phyloP scores from a whole-genome alignment of 2,888 invertebrate genomes.

The Eristalis intricaria region DNA sequence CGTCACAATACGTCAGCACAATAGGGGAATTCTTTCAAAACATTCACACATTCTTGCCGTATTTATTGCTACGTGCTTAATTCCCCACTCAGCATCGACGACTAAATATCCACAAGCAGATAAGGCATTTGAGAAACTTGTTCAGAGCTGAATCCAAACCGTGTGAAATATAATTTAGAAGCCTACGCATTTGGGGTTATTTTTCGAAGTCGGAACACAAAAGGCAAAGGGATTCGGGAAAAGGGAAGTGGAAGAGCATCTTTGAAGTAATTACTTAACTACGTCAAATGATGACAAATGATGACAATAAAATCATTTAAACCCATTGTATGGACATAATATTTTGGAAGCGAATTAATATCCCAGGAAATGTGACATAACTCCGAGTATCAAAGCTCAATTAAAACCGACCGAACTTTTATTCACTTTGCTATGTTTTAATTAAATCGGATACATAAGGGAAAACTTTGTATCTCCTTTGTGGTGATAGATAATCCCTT shows the following conservation, averaged over 20 bases:
- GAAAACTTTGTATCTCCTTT: neutral
- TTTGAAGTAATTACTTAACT: neutral
- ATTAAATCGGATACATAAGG: slow-evolving; percentile 14
- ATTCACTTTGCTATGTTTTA: neutral
- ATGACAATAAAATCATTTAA: slow-evolving; percentile 44
- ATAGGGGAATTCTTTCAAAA: neutral
- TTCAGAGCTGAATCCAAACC: neutral
- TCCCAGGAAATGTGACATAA: slow-evolving; percentile 17
- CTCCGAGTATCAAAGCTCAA: slow-evolving; percentile 30
- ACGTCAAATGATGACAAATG: slow-evolving; percentile 1
- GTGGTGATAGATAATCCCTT: slow-evolving; percentile 9
- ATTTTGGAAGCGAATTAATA: slow-evolving; percentile 17
- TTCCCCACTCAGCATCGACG: neutral
- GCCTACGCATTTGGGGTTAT: neutral
- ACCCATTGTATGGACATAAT: neutral
- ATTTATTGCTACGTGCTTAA: neutral
- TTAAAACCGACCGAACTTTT: slow-evolving; percentile 25
- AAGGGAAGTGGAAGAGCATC: neutral
- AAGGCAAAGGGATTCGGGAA: neutral
- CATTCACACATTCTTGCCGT: neutral
- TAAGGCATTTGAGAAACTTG: neutral
- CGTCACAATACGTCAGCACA: neutral
- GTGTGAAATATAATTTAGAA: neutral
- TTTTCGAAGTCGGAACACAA: neutral
- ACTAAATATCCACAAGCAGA: neutral